These are phyloP conservation scores for Oconnorella tubifera DNA, from an alignment of 2,888 invertebrate genomes.

Conservation along the genomic window DNA sequence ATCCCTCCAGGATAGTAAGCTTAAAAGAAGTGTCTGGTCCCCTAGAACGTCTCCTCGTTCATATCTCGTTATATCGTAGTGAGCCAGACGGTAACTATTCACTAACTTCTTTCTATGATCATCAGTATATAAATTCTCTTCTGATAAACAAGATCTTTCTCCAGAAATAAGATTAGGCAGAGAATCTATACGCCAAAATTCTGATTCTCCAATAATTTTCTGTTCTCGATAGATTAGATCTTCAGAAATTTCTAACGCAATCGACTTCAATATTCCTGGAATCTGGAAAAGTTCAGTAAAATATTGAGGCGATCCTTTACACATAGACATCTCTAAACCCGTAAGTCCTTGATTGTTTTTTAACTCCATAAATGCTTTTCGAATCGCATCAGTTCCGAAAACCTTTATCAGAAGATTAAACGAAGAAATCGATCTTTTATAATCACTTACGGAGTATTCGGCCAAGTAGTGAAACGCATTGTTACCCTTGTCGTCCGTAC, in stretches of 20 bases:
- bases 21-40: not conserved
- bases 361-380: not conserved
- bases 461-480: conserved; percentile 2
- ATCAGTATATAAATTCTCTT: too few relatives aligned
- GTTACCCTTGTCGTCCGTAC: not conserved
- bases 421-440: not conserved
- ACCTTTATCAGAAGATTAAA: not conserved
- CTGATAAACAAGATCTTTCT: too few relatives aligned
- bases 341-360: not conserved
- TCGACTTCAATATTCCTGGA: not conserved
- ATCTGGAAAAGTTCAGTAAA: not conserved
- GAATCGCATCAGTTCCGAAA: not conserved
- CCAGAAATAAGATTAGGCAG: too few relatives aligned
- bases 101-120: too few relatives aligned
- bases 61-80: conserved; percentile 1
- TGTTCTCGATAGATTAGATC: too few relatives aligned
- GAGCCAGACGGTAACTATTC: not conserved
- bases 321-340: not conserved
- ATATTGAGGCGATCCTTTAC: not conserved
- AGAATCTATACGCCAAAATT: too few relatives aligned
- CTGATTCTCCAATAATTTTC: too few relatives aligned
- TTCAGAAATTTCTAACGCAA: not conserved
- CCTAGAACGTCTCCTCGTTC: conserved; percentile 2
- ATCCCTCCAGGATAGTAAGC: not conserved
- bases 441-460: not conserved